These are phyloP conservation scores for Sturnira hondurensis DNA, from an alignment of 2,113 vertebrate species.

Conservation along the genomic window DNA sequence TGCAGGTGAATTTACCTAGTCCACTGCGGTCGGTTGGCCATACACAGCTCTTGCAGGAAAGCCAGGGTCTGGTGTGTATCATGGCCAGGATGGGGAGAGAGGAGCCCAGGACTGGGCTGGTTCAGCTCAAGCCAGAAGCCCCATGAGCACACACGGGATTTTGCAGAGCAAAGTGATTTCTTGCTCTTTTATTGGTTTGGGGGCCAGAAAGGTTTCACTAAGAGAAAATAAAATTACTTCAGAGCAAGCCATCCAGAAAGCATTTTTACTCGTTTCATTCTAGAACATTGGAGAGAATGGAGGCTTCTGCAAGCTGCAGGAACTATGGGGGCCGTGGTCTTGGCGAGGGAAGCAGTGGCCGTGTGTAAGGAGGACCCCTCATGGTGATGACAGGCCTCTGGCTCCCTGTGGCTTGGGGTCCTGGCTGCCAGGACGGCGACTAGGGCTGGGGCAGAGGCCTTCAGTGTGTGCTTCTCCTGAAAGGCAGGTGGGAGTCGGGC, in stretches of 20 bases:
- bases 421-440: neutral
- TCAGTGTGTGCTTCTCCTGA: rapidly evolving
- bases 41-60: neutral
- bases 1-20: neutral
- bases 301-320: neutral
- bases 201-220: neutral
- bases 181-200: neutral
- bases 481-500: neutral
- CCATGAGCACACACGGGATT: neutral
- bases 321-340: neutral
- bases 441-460: neutral
- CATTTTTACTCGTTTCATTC: neutral
- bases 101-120: neutral
- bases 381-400: neutral
- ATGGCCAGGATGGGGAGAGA: neutral
- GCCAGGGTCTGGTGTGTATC: neutral
- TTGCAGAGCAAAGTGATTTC: neutral
- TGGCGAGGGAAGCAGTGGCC: neutral
- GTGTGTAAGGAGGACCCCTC: neutral
- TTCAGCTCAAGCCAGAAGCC: neutral
- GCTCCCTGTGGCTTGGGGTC: neutral
- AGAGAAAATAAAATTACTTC: neutral
- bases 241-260: neutral
- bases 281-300: neutral
- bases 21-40: neutral